Conservation (phyloP, 2,113 vertebrate genomes). For the Daphoenositta chrysoptera region DNA sequence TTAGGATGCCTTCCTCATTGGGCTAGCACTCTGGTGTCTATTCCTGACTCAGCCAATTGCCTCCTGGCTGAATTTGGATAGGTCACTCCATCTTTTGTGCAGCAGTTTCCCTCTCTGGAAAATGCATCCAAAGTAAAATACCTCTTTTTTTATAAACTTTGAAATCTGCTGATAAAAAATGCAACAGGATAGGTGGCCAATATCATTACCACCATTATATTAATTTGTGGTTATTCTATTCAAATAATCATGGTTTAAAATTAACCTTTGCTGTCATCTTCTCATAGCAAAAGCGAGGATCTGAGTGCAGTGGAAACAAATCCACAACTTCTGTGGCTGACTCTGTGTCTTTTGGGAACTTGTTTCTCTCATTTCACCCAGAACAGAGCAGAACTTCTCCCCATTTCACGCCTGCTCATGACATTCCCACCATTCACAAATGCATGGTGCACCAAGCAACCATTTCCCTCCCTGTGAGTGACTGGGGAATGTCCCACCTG, state of each 20-base stretch:
- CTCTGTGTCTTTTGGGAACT: neutral
- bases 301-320: neutral
- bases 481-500: neutral
- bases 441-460: neutral
- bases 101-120: neutral
- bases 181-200: neutral
- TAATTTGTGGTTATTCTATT: neutral
- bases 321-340: neutral
- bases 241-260: neutral
- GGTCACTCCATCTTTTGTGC: neutral
- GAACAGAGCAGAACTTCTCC: neutral
- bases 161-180: neutral
- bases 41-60: constrained; percentile 1
- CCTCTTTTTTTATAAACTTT: neutral
- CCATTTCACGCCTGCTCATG: neutral
- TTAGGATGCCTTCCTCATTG: neutral
- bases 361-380: neutral
- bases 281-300: neutral
- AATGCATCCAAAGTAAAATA: neutral
- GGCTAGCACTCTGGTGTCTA: neutral
- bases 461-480: neutral
- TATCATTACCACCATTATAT: neutral
- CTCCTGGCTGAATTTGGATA: constrained; percentile 15
- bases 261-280: neutral
- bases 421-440: neutral